phyloP scores from a whole-genome alignment of 1,140 invertebrate species.

The Drosophila elegans region DNA sequence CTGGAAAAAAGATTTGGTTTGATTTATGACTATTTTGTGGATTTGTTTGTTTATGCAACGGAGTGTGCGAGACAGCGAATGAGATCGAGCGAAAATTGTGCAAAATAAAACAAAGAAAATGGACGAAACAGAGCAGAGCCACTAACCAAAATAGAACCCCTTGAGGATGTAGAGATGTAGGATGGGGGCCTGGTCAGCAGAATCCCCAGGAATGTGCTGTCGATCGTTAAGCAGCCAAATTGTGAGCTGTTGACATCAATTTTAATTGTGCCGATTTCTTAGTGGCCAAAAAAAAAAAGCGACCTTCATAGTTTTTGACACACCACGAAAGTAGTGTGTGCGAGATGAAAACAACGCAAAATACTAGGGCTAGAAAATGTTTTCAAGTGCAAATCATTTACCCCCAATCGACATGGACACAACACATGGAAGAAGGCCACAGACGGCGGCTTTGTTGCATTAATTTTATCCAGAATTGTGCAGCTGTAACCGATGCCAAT shows the following conservation, averaged over 20 bases:
- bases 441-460: conserved; percentile 52
- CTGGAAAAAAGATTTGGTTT: conserved; percentile 46
- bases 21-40: conserved; percentile 66
- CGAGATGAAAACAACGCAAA: conserved; percentile 32
- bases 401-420: conserved; percentile 54
- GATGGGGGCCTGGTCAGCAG: conserved; percentile 19
- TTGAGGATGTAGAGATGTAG: conserved; percentile 1
- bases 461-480: conserved; percentile 80
- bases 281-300: conserved; percentile 16
- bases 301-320: conserved; percentile 70
- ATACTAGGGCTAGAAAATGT: conserved; percentile 35
- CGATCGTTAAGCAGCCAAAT: conserved; percentile 63
- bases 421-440: conserved; percentile 19
- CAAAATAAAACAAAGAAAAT: conserved; percentile 47
- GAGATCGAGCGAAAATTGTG: conserved; percentile 24
- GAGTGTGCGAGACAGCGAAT: conserved; percentile 19
- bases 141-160: conserved; percentile 25
- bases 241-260: conserved; percentile 75
- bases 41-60: conserved; percentile 76
- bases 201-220: conserved; percentile 37
- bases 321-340: conserved; percentile 21
- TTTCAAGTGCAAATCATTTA: conserved; percentile 68
- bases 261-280: conserved; percentile 72
- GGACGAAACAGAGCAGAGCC: conserved; percentile 15
- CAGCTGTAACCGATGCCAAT: conserved; percentile 81